Conservation (phyloP, 2,113 vertebrate genomes). For the Coturnix japonica region DNA sequence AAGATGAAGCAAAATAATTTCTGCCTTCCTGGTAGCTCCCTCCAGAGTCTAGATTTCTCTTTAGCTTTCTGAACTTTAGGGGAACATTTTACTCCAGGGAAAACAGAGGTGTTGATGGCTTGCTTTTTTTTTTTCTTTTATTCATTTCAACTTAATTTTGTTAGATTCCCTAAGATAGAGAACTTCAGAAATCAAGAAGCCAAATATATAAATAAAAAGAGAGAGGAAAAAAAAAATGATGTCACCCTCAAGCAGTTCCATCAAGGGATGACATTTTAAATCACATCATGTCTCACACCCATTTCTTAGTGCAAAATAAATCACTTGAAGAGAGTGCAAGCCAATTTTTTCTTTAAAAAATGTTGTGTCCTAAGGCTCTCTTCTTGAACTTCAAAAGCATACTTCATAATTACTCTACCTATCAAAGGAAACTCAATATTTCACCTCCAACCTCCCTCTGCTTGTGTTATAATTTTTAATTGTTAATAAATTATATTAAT, state of each 20-base stretch:
- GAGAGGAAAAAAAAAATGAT: slow-evolving; percentile 59
- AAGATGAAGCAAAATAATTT: background rate
- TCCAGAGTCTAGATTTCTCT: slow-evolving; percentile 26
- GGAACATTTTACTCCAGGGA: background rate
- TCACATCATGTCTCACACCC: slow-evolving; percentile 93
- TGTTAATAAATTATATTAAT: slow-evolving; percentile 83
- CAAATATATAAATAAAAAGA: slow-evolving; percentile 57
- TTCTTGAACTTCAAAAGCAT: slow-evolving; percentile 91
- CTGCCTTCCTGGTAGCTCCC: background rate
- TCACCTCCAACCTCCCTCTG: slow-evolving; percentile 85
- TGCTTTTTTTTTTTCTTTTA: slow-evolving; percentile 39
- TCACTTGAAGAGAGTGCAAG: slow-evolving; percentile 91
- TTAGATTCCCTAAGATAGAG: slow-evolving; percentile 69
- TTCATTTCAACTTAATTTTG: slow-evolving; percentile 62
- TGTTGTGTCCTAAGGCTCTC: slow-evolving; percentile 91
- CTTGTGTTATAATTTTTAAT: slow-evolving; percentile 89
- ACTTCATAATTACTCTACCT: slow-evolving; percentile 90
- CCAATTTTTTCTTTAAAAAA: slow-evolving; percentile 87
- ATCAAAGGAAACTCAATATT: slow-evolving; percentile 90
- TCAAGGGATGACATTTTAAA: slow-evolving; percentile 94
- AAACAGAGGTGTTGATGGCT: background rate
- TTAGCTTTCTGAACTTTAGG: background rate
- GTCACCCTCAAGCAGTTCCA: slow-evolving; percentile 83
- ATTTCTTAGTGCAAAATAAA: slow-evolving; percentile 92
- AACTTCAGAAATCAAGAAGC: slow-evolving; percentile 64